phyloP scores from a whole-genome alignment of 2,113 vertebrate species.

The Lathamus discolor region DNA sequence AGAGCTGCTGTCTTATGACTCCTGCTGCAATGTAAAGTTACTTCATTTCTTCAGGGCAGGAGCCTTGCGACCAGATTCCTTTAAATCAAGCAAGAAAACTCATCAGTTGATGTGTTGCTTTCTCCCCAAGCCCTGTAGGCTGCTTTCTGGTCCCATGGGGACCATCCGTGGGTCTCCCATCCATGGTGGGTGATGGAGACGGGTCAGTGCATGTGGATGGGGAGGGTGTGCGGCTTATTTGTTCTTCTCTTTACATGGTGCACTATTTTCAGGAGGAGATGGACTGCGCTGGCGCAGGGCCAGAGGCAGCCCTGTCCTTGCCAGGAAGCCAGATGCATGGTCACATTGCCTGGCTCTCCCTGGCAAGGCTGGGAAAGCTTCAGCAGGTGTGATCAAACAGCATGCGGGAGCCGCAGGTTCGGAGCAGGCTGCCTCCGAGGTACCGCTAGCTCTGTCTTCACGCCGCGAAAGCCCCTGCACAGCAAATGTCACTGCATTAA shows the following conservation, averaged over 20 bases:
- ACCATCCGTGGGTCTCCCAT: background rate
- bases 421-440: constrained; percentile 34
- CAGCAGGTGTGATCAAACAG: constrained; percentile 72
- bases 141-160: background rate
- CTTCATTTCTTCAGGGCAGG: constrained; percentile 21
- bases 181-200: background rate
- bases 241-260: background rate
- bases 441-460: background rate
- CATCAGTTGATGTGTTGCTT: rapidly evolving
- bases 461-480: background rate
- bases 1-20: constrained; percentile 48
- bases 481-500: rapidly evolving
- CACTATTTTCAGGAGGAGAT: constrained; percentile 57
- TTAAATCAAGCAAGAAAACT: background rate
- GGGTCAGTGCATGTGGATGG: rapidly evolving
- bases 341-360: constrained; percentile 67
- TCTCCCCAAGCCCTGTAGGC: background rate
- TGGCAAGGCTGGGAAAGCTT: constrained; percentile 67
- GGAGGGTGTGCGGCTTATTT: background rate
- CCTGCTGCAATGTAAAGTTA: constrained; percentile 18
- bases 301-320: constrained; percentile 56
- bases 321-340: constrained; percentile 73
- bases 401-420: constrained; percentile 59
- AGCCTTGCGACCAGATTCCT: background rate
- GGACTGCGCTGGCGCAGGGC: background rate